Evolutionary conservation across 2,888 invertebrate genomes (phyloP), one percentile per base, ranked within the genome.

Genomic region (Latheticus oryzae): DNA sequence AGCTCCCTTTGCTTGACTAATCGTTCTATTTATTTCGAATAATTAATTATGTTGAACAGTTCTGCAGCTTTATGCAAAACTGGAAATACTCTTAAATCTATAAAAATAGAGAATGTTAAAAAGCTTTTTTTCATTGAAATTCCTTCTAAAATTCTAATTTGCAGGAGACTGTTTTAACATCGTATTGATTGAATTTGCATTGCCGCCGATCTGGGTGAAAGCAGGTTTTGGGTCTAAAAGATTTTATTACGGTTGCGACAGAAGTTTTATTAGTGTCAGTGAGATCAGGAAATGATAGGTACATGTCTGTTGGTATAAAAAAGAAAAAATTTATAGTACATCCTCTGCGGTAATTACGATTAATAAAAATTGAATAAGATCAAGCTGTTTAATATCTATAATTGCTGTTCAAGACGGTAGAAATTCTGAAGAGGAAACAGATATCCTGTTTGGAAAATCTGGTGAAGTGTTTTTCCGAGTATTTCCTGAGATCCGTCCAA

Each of bases 371-470:
- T 26, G 30, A 43, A 21, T 11, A 9, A 24, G 15, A 43, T 30
- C 53, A 24, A 11, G 33, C 24, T 47, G 54, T 45, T 55, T 55
- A 55, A 47, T 55, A 55, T 54, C 48, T 48, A 32, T 55, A 55
- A 55, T 55, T 55, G 48, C 38, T 54, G 54, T 37, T 53, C 53
- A 33, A 16, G 53, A 53, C 23, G 35, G 43, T 33, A 53, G 53
- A 40, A 42, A 42, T 37, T 42, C 26, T 54, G 13, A 26, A 38
- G 47, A 48, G 47, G 38, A 55, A 55, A 55, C 47, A 55, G 55
- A 55, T 55, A 55, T 47, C 47, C 55, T 40, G 47, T 55, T 55
- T 55, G 48, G 48, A 55, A 55, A 55, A 48, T 55, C 47, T 55
- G 55, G 40, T 35, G 38, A 48, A 55, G 55, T 48, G 55, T 55